A percentile compares a stretch with the other conserved stretches of the same genome.
Evolutionary conservation across 2,797 vertebrate genomes (phyloP).

Genomic region (Gobio occitaniae): DNA sequence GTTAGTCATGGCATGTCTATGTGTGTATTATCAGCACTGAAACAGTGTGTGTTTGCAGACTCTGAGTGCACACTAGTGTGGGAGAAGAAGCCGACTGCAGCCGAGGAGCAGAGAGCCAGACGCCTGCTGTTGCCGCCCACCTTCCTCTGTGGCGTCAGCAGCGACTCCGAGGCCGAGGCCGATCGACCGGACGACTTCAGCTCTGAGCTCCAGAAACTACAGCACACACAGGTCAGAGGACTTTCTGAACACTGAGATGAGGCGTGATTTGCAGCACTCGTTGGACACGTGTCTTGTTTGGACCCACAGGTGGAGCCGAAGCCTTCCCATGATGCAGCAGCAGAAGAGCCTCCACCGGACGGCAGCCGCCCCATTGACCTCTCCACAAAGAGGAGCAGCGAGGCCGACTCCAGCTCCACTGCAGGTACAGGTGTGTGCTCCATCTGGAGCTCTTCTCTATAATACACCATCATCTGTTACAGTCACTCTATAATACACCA

Average conservation of each 20-base stretch:
- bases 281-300: background rate
- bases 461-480: no score
- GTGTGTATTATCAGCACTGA: background rate
- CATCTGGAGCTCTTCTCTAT: no score
- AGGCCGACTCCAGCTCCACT: slow-evolving; percentile 66
- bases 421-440: background rate
- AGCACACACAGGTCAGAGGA: slow-evolving; percentile 71
- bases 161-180: slow-evolving; percentile 83
- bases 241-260: background rate
- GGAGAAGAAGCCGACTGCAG: slow-evolving; percentile 85
- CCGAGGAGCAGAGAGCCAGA: slow-evolving; percentile 85
- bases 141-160: slow-evolving; percentile 84
- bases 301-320: slow-evolving; percentile 59
- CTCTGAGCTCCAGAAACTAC: slow-evolving; percentile 82
- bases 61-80: slow-evolving; percentile 82
- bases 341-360: slow-evolving; percentile 28
- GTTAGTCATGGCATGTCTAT: background rate
- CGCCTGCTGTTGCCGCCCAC: slow-evolving; percentile 82
- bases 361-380: slow-evolving; percentile 85
- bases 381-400: slow-evolving; percentile 83
- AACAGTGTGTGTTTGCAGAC: slow-evolving; percentile 59
- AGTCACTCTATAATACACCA: no score
- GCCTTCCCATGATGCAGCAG: background rate
- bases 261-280: background rate
- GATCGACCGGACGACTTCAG: slow-evolving; percentile 84